Percentiles rank a stretch among this genome's conserved stretches.
Conservation (phyloP, 2,113 vertebrate species). For the Sapayoa aenigma region DNA sequence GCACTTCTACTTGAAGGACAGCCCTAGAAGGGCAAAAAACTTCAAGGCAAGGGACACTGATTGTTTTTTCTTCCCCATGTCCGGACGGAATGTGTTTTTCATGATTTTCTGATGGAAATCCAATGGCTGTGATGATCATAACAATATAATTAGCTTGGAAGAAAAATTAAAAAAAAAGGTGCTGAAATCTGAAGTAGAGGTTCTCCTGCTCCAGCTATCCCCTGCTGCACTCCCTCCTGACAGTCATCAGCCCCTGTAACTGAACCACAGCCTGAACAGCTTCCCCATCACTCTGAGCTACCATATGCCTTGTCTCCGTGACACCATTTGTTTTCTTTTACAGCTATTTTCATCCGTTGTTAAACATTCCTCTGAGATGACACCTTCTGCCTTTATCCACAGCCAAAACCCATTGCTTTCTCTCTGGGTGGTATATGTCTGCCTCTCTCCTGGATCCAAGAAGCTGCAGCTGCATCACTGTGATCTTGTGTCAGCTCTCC, state of each 20-base stretch:
- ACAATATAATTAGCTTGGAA: not conserved
- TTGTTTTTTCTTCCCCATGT: not conserved
- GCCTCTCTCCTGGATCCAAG: not conserved
- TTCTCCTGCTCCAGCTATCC: not conserved
- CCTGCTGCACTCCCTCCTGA: not conserved
- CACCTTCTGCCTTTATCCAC: slow-evolving; percentile 19
- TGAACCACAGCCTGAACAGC: not conserved
- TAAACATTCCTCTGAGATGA: slow-evolving; percentile 39
- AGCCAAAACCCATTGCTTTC: not conserved
- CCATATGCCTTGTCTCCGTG: not conserved
- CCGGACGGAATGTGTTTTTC: not conserved
- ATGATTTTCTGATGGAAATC: not conserved
- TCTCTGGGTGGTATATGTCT: not conserved
- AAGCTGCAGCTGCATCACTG: slow-evolving; percentile 3
- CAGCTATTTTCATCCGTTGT: slow-evolving; percentile 3
- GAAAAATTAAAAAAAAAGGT: not conserved
- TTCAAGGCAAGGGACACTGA: not conserved
- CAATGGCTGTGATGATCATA: not conserved
- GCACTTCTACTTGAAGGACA: not conserved
- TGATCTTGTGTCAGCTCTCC: not conserved
- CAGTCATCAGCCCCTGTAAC: not conserved
- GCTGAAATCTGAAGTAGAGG: not conserved
- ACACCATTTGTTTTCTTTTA: slow-evolving; percentile 38
- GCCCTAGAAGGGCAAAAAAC: not conserved
- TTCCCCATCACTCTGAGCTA: not conserved